These are phyloP conservation scores for Gymnobelideus leadbeateri DNA, from an alignment of 2,113 vertebrate genomes.

Conservation along the genomic window DNA sequence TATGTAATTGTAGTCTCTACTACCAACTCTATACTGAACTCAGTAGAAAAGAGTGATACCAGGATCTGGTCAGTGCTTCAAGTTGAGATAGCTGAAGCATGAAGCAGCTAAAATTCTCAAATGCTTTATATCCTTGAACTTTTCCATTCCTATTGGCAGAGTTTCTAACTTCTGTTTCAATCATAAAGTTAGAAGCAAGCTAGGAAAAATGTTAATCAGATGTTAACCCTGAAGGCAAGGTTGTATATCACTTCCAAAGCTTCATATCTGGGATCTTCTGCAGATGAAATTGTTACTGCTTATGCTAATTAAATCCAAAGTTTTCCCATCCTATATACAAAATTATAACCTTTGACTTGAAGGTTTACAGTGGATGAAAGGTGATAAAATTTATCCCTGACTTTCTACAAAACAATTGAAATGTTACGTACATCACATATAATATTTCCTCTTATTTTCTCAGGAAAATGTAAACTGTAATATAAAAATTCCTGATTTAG, in stretches of 20 bases:
- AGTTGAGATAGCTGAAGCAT: neutral
- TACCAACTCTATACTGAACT: neutral
- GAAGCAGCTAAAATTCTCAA: neutral
- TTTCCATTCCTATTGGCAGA: neutral
- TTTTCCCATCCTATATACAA: neutral
- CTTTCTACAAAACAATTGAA: neutral
- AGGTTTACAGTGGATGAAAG: neutral
- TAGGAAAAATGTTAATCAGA: constrained; percentile 19
- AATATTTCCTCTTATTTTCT: neutral
- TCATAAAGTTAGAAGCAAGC: neutral
- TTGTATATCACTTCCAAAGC: neutral
- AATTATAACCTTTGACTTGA: constrained; percentile 2
- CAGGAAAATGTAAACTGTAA: neutral
- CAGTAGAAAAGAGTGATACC: neutral
- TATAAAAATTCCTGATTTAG: neutral
- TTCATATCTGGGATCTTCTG: neutral
- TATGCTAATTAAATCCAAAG: neutral
- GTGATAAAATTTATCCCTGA: constrained; percentile 6
- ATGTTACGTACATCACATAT: neutral
- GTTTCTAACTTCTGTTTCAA: neutral
- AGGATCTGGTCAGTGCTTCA: neutral
- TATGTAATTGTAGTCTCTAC: neutral
- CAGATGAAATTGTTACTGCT: neutral
- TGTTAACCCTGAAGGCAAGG: neutral
- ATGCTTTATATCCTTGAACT: neutral